Evolutionary conservation across 2,888 invertebrate species (phyloP).

Genomic region (Zygogramma bicolorata): DNA sequence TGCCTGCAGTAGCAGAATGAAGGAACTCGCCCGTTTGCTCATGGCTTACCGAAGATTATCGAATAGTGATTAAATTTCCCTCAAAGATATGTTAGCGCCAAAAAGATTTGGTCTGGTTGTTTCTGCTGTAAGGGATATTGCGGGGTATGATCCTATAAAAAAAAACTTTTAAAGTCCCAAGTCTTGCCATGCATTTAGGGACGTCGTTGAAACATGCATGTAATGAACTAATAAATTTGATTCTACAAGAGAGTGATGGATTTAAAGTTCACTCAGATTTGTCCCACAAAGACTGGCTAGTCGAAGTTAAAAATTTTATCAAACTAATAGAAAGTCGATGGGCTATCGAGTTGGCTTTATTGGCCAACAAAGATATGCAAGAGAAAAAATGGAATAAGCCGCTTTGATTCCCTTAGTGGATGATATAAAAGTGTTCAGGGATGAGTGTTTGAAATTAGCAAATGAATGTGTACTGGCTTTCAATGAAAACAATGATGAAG

Average conservation of each 20-base stretch:
- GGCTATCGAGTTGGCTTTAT: conserved; percentile 46
- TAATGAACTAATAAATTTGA: conserved; percentile 45
- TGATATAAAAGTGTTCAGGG: no score
- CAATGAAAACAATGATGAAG: conserved; percentile 7
- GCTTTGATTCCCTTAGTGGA: conserved; percentile 43
- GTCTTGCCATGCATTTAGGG: conserved; percentile 50
- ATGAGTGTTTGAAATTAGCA: no score
- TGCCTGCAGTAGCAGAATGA: conserved; percentile 44
- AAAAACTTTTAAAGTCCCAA: conserved; percentile 49
- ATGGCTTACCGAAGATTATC: conserved; percentile 32
- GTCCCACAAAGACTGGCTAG: conserved; percentile 9
- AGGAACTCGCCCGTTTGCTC: conserved; percentile 44
- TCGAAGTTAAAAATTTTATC: conserved; percentile 33
- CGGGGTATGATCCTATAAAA: conserved; percentile 44
- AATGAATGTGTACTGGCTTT: conserved; percentile 28
- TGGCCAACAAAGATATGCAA: conserved; percentile 49
- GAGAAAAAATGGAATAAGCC: conserved; percentile 51
- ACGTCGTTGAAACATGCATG: conserved; percentile 46
- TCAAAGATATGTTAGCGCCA: conserved; percentile 45
- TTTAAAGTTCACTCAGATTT: conserved; percentile 40
- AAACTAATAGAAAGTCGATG: conserved; percentile 36
- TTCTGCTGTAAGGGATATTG: conserved; percentile 43
- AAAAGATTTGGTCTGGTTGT: conserved; percentile 46
- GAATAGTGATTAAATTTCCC: conserved; percentile 31
- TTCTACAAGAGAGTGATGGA: conserved; percentile 44